Evolutionary conservation across 2,113 vertebrate genomes (phyloP), one percentile per base, ranked within the genome.

Genomic region (Cavia porcellus): DNA sequence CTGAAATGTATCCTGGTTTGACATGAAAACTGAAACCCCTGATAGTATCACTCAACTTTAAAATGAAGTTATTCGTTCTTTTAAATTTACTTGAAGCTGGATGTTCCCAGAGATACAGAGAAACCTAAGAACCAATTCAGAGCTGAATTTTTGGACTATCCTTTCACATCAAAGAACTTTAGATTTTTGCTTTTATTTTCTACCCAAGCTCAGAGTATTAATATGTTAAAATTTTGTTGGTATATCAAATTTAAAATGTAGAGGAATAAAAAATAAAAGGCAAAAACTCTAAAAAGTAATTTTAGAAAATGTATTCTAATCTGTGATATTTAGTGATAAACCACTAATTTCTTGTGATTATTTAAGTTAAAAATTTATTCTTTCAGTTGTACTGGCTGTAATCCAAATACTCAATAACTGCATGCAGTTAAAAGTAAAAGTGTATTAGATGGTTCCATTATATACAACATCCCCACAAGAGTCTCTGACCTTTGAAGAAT

Each of bases 31-130:
- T 74, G 59, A 96, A 92, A 89, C 32, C 32, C 55, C 30, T 50
- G 30, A 81, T 66, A 85, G 10, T 96, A 79, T 85, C 66, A 55
- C 72, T 85, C 5, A 13, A 64, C 19, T 96, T 89, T 89, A 42
- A 94, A 96, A 74, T 85, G 38, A 89, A 74, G 50, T 92, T 92
- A 72, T 92, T 92, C 62, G 81, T 75, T 47, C n/a, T 86, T 64
- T 92, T 59, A 72, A 94, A 61, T 92, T 66, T 45, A 86, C 9
- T 74, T 88, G 79, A 68, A 87, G 50, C 28, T 68, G 45, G 66
- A 32, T 83, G 35, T 38, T 86, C 79, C 57, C 38, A 30, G 11
- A 25, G 45, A 72, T 64, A 45, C 61, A 92, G 62, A 96, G 66
- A 87, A 88, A 93, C 64, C 70, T 32, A 77, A 92, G 77, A 85